A percentile compares a stretch with the other conserved stretches of the same genome.
These are phyloP conservation scores for Batillaria attramentaria DNA, from an alignment of 1,140 invertebrate genomes.

Conservation along the genomic window DNA sequence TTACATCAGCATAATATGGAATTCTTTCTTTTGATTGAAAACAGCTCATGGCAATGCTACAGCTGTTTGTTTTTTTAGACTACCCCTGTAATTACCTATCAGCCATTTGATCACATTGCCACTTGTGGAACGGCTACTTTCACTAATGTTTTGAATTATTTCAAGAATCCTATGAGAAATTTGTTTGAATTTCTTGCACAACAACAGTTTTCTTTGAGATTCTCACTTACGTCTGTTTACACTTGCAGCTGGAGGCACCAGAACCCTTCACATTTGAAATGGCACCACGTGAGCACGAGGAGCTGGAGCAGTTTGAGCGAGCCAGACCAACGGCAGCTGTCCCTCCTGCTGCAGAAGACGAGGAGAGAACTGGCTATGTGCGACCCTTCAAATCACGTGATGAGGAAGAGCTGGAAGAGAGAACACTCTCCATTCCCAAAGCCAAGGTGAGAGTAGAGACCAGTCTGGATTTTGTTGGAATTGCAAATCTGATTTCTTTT, in stretches of 20 bases:
- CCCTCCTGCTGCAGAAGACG: constrained; percentile 46
- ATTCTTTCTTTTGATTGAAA: too few relatives aligned
- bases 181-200: neutral
- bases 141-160: neutral
- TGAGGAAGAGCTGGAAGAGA: constrained; percentile 52
- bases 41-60: too few relatives aligned
- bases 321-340: constrained; percentile 37
- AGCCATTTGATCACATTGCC: neutral
- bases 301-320: constrained; percentile 48
- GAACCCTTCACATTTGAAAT: constrained; percentile 50
- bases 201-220: neutral
- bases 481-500: too few relatives aligned
- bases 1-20: too few relatives aligned
- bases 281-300: constrained; percentile 42
- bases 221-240: neutral
- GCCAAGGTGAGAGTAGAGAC: too few relatives aligned
- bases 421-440: constrained; percentile 62
- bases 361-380: constrained; percentile 52
- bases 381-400: constrained; percentile 42
- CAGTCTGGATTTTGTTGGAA: too few relatives aligned
- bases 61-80: neutral
- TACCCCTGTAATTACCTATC: neutral
- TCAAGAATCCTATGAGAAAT: neutral
- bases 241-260: constrained; percentile 50
- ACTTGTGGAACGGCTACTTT: neutral